phyloP scores from a whole-genome alignment of 2,888 invertebrate species.

The Cantharis rufa region DNA sequence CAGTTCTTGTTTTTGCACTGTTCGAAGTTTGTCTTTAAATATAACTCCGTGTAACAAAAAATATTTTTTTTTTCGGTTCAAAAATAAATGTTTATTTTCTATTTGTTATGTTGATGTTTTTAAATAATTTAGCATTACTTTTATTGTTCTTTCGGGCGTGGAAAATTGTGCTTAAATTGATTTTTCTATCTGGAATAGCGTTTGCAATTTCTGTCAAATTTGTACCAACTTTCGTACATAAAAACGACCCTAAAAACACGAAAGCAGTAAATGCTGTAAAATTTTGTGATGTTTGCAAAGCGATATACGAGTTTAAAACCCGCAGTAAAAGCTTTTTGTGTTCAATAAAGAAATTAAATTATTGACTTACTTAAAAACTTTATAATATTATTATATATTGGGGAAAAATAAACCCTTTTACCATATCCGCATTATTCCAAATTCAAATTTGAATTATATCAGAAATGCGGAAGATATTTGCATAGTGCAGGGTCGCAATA shows the following conservation, averaged over 20 bases:
- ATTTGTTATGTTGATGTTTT: not conserved
- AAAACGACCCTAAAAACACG: conserved; percentile 34
- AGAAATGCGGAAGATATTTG: conserved; percentile 29
- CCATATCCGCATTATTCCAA: conserved; percentile 29
- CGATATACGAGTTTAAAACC: conserved; percentile 34
- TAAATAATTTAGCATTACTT: not conserved
- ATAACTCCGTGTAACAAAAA: not conserved
- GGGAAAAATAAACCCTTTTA: conserved; percentile 20
- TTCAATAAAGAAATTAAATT: conserved; percentile 42
- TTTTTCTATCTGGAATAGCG: not conserved
- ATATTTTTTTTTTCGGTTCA: not conserved
- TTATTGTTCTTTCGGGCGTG: not conserved
- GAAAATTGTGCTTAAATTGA: not conserved
- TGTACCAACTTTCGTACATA: conserved; percentile 6
- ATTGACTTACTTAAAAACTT: conserved; percentile 35
- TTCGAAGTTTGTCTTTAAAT: not conserved
- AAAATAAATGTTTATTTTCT: conserved; percentile 21
- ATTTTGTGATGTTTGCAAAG: conserved; percentile 42
- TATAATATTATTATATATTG: not conserved
- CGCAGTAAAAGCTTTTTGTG: conserved; percentile 44
- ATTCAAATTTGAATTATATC: conserved; percentile 31
- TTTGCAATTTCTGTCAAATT: not conserved
- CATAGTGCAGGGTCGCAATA: conserved; percentile 35
- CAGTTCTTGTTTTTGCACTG: not conserved
- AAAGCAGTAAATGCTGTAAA: conserved; percentile 43